Percentiles rank a stretch among this genome's conserved stretches.
Conservation (phyloP, 2,113 vertebrate species). For the Misgurnus anguillicaudatus region DNA sequence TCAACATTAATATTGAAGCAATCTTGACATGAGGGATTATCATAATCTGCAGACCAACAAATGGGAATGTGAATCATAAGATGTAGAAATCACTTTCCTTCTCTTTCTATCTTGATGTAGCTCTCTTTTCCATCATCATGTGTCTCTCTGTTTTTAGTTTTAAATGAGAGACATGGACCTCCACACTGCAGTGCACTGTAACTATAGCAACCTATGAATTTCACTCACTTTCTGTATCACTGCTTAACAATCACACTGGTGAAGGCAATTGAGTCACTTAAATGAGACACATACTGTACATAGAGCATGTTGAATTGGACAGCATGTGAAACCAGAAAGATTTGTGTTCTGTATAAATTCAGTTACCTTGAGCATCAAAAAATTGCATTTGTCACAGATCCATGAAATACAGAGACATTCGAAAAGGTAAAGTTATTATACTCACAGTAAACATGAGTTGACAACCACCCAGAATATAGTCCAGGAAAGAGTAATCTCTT, state of each 20-base stretch:
- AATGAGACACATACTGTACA: slow-evolving; percentile 34
- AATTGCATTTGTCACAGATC: background rate
- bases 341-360: background rate
- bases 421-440: slow-evolving; percentile 19
- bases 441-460: slow-evolving; percentile 98
- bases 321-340: background rate
- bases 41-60: slow-evolving; percentile 6
- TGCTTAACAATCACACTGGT: slow-evolving; percentile 59
- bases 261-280: slow-evolving; percentile 52
- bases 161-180: slow-evolving; percentile 44
- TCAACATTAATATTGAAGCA: background rate
- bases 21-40: background rate
- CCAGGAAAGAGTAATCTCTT: slow-evolving; percentile 94
- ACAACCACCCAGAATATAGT: slow-evolving; percentile 97
- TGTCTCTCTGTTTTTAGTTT: slow-evolving; percentile 20
- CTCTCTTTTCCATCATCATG: background rate
- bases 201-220: slow-evolving; percentile 69
- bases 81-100: background rate
- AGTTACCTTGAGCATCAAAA: background rate
- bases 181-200: slow-evolving; percentile 54
- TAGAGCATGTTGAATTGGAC: slow-evolving; percentile 46
- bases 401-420: background rate
- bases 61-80: background rate
- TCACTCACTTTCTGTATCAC: slow-evolving; percentile 57
- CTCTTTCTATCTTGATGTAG: background rate